A percentile compares a stretch with the other conserved stretches of the same genome.
These are phyloP conservation scores for Pocillopora damicornis DNA, from an alignment of 64 coral and sea anemone genomes.

Conservation along the genomic window DNA sequence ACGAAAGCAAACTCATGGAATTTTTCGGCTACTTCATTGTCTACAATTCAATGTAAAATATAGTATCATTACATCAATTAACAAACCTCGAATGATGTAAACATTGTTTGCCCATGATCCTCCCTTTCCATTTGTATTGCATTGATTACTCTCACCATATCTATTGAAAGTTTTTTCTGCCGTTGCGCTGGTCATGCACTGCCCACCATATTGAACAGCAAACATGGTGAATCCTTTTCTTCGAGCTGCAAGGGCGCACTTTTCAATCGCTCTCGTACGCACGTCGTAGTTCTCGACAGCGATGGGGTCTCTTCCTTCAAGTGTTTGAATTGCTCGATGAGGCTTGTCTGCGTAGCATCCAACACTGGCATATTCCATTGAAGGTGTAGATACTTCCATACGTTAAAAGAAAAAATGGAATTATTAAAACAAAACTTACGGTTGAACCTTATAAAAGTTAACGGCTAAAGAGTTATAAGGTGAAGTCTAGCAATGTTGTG, in stretches of 20 bases:
- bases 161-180: conserved; percentile 28
- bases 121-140: conserved; percentile 40
- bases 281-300: background rate
- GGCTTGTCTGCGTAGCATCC: conserved; percentile 39
- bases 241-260: conserved; percentile 41
- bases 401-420: too few species aligned
- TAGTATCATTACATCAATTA: too few species aligned
- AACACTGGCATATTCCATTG: background rate
- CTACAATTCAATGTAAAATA: too few species aligned
- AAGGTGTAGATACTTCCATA: too few species aligned
- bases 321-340: conserved; percentile 33
- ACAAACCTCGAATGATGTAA: conserved; percentile 34
- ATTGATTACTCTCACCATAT: conserved; percentile 22
- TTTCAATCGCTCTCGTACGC: conserved; percentile 26
- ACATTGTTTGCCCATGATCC: conserved; percentile 53
- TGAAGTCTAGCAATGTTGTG: too few species aligned
- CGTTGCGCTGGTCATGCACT: conserved; percentile 15
- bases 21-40: too few species aligned
- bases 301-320: conserved; percentile 23
- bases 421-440: too few species aligned
- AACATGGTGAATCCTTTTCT: conserved; percentile 24
- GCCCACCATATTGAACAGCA: conserved; percentile 47
- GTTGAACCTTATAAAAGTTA: too few species aligned
- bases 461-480: too few species aligned
- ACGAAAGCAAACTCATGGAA: too few species aligned